A percentile compares a stretch with the other conserved stretches of the same genome.
Conservation (phyloP, 2,113 vertebrate species). For the Onychostruthus taczanowskii region DNA sequence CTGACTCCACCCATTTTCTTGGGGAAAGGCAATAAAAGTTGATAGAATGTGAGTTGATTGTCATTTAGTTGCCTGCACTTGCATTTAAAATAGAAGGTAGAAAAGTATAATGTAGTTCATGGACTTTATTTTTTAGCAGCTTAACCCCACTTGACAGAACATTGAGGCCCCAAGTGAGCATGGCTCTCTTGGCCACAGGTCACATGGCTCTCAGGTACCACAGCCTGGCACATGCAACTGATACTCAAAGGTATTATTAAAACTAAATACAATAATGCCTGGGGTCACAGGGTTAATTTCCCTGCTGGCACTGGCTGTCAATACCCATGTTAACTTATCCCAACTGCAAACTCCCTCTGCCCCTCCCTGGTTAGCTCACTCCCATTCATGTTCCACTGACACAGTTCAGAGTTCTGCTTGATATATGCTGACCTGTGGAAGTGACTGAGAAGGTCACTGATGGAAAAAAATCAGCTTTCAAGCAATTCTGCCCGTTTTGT, state of each 20-base stretch:
- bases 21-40: not conserved
- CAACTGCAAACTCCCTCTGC: not conserved
- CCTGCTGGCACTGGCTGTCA: not conserved
- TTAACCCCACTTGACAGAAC: not conserved
- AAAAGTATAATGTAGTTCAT: not conserved
- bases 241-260: not conserved
- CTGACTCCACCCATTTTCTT: not conserved
- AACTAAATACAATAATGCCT: not conserved
- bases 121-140: not conserved
- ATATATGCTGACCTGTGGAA: not conserved
- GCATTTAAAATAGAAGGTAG: not conserved
- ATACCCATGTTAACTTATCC: not conserved
- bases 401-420: not conserved
- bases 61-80: not conserved
- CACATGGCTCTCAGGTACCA: no score
- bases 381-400: no score
- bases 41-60: not conserved
- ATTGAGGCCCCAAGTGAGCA: rapidly evolving
- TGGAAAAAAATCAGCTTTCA: not conserved
- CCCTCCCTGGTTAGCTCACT: no score
- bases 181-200: rapidly evolving
- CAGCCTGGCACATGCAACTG: rapidly evolving
- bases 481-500: not conserved
- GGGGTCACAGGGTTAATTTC: not conserved
- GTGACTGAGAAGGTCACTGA: not conserved